Evolutionary conservation across 2,113 vertebrate genomes (phyloP), one percentile per base, ranked within the genome.

Genomic region (Thomomys bottae): DNA sequence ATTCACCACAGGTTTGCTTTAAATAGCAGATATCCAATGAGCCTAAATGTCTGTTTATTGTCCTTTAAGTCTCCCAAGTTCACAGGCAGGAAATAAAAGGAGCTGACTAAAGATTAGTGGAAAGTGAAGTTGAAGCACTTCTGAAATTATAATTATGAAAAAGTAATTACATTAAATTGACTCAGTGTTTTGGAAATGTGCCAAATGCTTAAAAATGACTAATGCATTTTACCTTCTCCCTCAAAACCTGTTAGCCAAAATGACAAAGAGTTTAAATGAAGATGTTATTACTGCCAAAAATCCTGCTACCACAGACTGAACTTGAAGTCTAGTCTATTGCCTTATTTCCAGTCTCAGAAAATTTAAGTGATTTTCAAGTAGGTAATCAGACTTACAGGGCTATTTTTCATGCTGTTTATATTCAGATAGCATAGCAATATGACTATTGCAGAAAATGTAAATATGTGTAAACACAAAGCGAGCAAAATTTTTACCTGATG

Each of bases 121-220:
- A 89, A 95, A 94, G 54, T 71, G 45, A 94, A 91, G 61, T 92
- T 84, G 59, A 91, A 96, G 89, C 87, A 87, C 77, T 96, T 95
- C 87, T 94, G 87, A 94, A 93, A 94, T 64, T 57, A 84, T 93
- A 96, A 96, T 94, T 95, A 95, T 95, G 73, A 89, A 95, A 95
- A 95, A 89, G 87, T 94, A 96, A 96, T 95, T 93, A 95, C 78
- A 93, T 91, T 92, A 96, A 92, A 92, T 94, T 86, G 90, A 87
- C 90, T 94, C 73, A 73, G n/a, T 89, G 79, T 93, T 94, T 93
- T 91, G 88, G 94, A 90, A 94, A 86, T 70, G 67, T 1, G 89
- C 90, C 95, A 93, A 94, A 82, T 79, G 72, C 59, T 94, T 93
- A 89, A 85, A 96, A 94, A 72, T 92, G 79, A 94, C 79, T 89